Evolutionary conservation across 2,113 vertebrate species (phyloP).

Genomic region (Microtus pennsylvanicus): DNA sequence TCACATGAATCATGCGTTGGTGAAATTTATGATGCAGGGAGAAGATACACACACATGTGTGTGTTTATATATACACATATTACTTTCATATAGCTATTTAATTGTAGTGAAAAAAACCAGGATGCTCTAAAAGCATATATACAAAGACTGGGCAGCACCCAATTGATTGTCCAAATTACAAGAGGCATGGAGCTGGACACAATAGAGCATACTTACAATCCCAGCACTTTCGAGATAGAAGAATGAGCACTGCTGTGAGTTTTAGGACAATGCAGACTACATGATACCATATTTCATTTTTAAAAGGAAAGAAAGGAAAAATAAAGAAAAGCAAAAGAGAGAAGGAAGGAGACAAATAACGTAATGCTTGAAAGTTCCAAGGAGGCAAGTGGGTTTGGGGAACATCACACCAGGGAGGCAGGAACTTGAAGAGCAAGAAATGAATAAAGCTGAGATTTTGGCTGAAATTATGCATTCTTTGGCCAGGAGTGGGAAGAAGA

Average conservation of each 20-base stretch:
- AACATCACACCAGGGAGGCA: neutral
- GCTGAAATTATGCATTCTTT: neutral
- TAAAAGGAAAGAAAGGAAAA: neutral
- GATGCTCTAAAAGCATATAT: neutral
- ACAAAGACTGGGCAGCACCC: neutral
- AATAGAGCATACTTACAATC: neutral
- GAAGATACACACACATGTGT: neutral
- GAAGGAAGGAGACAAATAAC: neutral
- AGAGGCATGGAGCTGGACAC: neutral
- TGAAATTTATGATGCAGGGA: neutral
- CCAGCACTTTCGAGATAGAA: neutral
- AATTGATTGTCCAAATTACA: slow-evolving; percentile 15
- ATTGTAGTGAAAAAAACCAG: neutral
- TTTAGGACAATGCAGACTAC: neutral
- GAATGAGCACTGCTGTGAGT: neutral
- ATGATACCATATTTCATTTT: neutral
- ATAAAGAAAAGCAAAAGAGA: neutral
- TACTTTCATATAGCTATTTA: neutral
- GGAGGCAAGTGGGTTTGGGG: neutral
- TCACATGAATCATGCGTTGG: neutral
- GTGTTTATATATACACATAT: neutral
- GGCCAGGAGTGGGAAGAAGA: neutral
- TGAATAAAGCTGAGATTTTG: neutral
- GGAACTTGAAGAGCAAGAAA: neutral
- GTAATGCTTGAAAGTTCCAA: neutral